phyloP scores from a whole-genome alignment of 2,113 vertebrate genomes.

The Hippocampus barbouri region DNA sequence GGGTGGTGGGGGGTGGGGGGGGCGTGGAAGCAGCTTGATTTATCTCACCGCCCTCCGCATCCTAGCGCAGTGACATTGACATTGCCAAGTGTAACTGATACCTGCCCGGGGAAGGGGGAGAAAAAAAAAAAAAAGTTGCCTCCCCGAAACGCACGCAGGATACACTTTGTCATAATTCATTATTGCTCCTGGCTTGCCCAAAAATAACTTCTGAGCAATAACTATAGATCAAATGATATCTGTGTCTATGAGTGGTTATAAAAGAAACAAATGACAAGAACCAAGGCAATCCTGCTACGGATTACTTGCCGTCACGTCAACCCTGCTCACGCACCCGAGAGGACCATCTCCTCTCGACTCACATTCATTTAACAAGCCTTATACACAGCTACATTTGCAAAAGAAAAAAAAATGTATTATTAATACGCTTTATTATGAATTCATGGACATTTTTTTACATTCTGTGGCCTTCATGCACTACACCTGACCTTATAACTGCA shows the following conservation, averaged over 20 bases:
- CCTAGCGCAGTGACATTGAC: constrained; percentile 59
- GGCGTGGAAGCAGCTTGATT: constrained; percentile 47
- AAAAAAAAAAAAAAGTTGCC: neutral
- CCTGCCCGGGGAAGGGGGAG: constrained; percentile 2
- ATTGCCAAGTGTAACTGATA: constrained; percentile 56
- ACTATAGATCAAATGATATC: neutral
- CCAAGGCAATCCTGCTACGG: neutral
- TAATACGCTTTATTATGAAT: neutral
- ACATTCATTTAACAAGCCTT: constrained; percentile 12
- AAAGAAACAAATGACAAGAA: neutral
- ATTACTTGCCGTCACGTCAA: neutral
- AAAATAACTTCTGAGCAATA: neutral
- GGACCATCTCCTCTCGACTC: neutral
- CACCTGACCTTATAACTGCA: constrained; percentile 2
- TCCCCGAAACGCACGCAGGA: constrained; percentile 17
- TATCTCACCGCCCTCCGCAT: constrained; percentile 66
- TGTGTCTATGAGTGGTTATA: neutral
- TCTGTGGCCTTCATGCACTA: neutral
- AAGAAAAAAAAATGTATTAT: neutral
- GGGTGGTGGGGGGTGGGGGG: neutral
- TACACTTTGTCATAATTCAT: constrained; percentile 16
- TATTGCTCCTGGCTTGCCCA: constrained; percentile 3
- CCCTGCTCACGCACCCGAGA: neutral
- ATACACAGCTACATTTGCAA: constrained; percentile 2
- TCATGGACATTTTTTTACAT: neutral